phyloP scores from a whole-genome alignment of 2,797 vertebrate genomes.

The Myripristis murdjan region DNA sequence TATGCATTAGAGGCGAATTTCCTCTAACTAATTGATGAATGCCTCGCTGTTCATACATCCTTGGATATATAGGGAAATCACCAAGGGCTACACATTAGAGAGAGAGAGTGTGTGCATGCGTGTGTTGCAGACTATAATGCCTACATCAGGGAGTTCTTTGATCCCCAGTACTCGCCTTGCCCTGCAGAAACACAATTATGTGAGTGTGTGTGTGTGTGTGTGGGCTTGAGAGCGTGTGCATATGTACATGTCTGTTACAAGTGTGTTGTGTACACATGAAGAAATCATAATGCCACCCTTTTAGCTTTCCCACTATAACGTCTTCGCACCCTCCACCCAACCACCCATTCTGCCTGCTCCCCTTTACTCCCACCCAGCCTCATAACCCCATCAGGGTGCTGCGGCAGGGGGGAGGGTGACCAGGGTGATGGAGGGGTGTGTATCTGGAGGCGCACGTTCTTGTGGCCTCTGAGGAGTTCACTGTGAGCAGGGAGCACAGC shows the following conservation, averaged over 20 bases:
- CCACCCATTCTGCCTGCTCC: not conserved
- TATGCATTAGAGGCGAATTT: not conserved
- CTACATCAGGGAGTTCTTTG: conserved; percentile 50
- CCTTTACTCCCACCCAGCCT: not conserved
- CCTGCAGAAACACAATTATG: conserved; percentile 61
- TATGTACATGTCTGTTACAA: too few relatives aligned
- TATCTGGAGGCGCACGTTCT: conserved; percentile 43
- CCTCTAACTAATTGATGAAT: conserved; percentile 30
- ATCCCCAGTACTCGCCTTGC: conserved; percentile 50
- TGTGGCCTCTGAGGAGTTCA: conserved; percentile 44
- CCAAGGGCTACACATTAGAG: not conserved
- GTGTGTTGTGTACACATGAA: too few relatives aligned
- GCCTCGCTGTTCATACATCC: not conserved
- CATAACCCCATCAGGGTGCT: conserved; percentile 43
- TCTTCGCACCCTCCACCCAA: not conserved
- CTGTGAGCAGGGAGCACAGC: conserved; percentile 36
- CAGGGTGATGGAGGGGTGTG: conserved; percentile 47
- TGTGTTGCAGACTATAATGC: conserved; percentile 28
- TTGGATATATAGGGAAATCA: not conserved
- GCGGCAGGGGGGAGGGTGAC: conserved; percentile 28
- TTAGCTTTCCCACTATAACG: not conserved
- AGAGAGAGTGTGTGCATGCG: conserved; percentile 12
- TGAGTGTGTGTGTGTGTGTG: conserved; percentile 24
- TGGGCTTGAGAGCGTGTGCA: not conserved
- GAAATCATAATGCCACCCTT: not conserved